Evolutionary conservation across 2,797 vertebrate genomes (phyloP), one percentile per base, ranked within the genome.

Genomic region (Eupleurogrammus muticus): DNA sequence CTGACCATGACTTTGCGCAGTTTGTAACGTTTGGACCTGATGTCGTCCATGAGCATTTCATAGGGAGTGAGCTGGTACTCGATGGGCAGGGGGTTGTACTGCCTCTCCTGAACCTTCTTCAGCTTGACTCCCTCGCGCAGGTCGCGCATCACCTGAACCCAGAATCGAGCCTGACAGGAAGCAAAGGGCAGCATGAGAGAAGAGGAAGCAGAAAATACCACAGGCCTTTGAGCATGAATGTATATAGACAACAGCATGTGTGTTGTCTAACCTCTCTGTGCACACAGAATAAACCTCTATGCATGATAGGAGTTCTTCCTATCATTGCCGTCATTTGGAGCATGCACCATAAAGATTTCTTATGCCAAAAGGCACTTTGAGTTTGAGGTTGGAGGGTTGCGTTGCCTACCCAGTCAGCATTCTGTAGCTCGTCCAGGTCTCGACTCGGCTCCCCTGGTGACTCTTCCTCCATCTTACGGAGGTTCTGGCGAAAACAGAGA

Each of bases 41-140:
- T 99, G 76, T 99, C 98, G 38, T 99, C 96, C 98, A 99, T 99
- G 34, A 99, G 94, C 98, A 99, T 99, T 86, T 99, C 98, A 11
- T 99, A 99, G 1, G 97, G 97, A 0, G 97, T 98, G 69, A 99
- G 95, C 88, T 98, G 95, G 90, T 92, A 99, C 28, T 99, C 98
- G 40, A 97, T 97, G 49, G 98, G 95, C 73, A 99, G 92, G 0
- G 96, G 96, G 85, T 95, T 90, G 78, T 97, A 98, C 70, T 96
- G 97, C 6, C 97, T 95, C 77, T 98, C 96, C 67, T 97, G 96
- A 59, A 99, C 97, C 71, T 99, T 99, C 92, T 99, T 99, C 51
- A 99, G 93, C 90, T 98, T 97, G 51, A 99, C 96, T 28, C 97
- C 97, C 9, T 95, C 81, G 3, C 94, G 88, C 38, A 95, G 87